phyloP scores from a whole-genome alignment of 2,797 vertebrate species.

The Mus spretus region DNA sequence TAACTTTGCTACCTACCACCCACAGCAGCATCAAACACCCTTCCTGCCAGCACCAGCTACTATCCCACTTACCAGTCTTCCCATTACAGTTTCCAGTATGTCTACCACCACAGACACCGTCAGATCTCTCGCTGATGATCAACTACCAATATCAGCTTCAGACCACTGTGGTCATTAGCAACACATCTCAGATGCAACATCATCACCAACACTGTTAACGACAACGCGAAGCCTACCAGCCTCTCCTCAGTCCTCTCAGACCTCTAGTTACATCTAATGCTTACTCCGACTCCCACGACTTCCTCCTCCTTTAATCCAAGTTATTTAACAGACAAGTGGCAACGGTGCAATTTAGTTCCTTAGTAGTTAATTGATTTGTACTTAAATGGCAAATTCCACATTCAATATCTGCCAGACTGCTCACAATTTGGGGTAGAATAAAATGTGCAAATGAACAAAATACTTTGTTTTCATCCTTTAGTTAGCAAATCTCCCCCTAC shows the following conservation, averaged over 20 bases:
- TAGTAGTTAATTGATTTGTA: background rate
- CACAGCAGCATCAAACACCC: background rate
- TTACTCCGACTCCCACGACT: background rate
- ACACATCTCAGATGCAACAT: background rate
- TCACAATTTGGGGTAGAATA: constrained; percentile 4
- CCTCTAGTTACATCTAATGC: background rate
- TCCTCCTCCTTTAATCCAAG: constrained; percentile 1
- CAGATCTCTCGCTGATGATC: background rate
- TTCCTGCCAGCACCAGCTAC: background rate
- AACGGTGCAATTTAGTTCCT: background rate
- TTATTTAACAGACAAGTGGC: background rate
- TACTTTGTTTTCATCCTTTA: constrained; percentile 8
- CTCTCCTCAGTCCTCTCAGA: background rate
- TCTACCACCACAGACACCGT: background rate
- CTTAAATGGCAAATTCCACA: background rate
- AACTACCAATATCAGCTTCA: background rate
- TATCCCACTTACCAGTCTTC: background rate
- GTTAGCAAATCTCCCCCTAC: background rate
- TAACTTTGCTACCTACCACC: background rate
- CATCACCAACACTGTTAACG: background rate
- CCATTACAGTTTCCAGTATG: background rate
- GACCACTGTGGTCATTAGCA: background rate
- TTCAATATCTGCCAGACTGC: constrained; percentile 27
- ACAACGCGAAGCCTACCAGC: background rate
- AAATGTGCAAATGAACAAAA: constrained; percentile 11